These are phyloP conservation scores for Rhabdophis nuchalis DNA, from an alignment of 2,797 vertebrate genomes.

Conservation along the genomic window DNA sequence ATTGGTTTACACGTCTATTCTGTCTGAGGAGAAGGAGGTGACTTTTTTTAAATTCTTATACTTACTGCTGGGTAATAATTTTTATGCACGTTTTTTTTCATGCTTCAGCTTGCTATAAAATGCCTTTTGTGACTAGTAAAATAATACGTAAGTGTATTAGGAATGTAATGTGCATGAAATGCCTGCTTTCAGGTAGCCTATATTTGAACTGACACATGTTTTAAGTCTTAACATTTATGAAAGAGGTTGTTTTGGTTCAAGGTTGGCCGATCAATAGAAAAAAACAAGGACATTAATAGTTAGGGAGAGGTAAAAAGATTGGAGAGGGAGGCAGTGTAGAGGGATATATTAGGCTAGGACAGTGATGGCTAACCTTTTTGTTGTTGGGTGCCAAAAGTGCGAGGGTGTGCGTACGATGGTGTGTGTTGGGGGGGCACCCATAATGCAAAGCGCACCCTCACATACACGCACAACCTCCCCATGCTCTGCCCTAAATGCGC, in stretches of 20 bases:
- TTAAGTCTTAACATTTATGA: neutral
- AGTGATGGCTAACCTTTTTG: too few relatives aligned
- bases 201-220: neutral
- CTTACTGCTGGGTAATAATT: neutral
- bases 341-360: neutral
- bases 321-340: neutral
- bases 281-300: neutral
- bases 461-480: too few relatives aligned
- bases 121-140: neutral
- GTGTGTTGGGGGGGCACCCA: too few relatives aligned
- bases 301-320: neutral
- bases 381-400: too few relatives aligned
- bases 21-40: neutral
- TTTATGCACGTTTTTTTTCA: neutral
- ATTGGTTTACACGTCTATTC: neutral
- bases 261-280: neutral
- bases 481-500: too few relatives aligned
- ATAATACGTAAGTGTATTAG: neutral
- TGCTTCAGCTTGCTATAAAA: neutral
- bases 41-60: neutral
- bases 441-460: too few relatives aligned
- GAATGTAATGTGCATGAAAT: neutral
- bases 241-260: neutral
- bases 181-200: neutral
- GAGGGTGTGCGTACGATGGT: too few relatives aligned